Evolutionary conservation across 2,888 invertebrate genomes (phyloP), one percentile per base, ranked within the genome.

Genomic region (Andricus quercusramuli): DNA sequence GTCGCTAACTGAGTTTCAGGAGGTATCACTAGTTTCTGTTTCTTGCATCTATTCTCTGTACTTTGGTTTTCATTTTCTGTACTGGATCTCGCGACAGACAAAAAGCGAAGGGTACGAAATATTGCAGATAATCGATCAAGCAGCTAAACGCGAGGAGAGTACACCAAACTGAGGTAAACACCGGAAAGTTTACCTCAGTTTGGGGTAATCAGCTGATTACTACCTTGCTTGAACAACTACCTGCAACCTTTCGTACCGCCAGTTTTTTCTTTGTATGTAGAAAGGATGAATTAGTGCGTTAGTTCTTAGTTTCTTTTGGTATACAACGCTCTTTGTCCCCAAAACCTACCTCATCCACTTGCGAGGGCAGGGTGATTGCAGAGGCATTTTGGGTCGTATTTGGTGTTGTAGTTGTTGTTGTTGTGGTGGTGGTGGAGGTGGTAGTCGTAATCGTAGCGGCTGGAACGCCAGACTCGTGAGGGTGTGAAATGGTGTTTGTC

Each of bases 301-400:
- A 67, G 22, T 67, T 78, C 20, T 56, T 78, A 32, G 32, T 65
- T 68, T 29, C 11, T 64, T 67, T n/a, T 32, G 22, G 32, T 66
- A 51, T 8, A 37, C 8, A 37, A 37, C 22, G 32, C 47, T 66
- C 66, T 47, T 78, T 83, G 85, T 87, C 89, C 89, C 88, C 89
- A 91, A 91, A 92, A 91, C 91, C 90, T 91, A 92, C 92, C 92
- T 92, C 92, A 80, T 92, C 92, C 89, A 90, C 89, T 89, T 91
- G 92, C 88, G 91, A 86, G 87, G 91, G 88, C 89, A 91, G 90
- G 88, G 90, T 90, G 87, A 88, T 90, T 86, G 89, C 88, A 88
- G 90, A 89, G 87, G 91, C 90, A 87, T 91, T 92, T 90, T 92
- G 92, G 89, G 87, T 91, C 84, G 90, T 90, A 88, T 91, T 91